A percentile compares a stretch with the other conserved stretches of the same genome.
phyloP scores from a whole-genome alignment of 30 jellyfish, hydroid and myxozoan species.

The Phacellophora camtschatica region DNA sequence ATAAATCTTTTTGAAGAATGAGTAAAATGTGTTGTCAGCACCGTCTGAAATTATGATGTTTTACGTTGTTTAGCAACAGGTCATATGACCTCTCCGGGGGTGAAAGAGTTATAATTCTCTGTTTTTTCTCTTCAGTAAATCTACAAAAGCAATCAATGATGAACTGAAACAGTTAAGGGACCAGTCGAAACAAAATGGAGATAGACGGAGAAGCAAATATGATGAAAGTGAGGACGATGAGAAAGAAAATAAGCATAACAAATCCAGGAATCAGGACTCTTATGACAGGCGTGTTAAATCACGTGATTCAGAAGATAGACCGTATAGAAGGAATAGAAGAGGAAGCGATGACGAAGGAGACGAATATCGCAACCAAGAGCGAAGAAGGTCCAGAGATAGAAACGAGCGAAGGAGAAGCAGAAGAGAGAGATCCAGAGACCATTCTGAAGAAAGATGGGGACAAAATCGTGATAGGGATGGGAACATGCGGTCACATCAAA shows the following conservation, averaged over 20 bases:
- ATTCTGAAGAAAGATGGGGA: neutral
- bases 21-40: no score
- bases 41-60: no score
- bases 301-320: neutral
- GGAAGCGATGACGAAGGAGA: constrained; percentile 1
- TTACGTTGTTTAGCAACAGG: no score
- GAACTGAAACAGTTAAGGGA: neutral
- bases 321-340: neutral
- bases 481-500: neutral
- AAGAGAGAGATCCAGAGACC: neutral
- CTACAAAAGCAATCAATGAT: neutral
- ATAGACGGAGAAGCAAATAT: neutral
- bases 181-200: neutral
- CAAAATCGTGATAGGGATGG: neutral
- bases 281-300: neutral
- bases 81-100: no score
- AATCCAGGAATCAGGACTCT: neutral
- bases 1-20: no score
- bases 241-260: neutral
- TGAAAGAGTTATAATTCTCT: no score
- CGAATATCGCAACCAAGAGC: neutral
- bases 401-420: neutral
- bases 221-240: neutral
- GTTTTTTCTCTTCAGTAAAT: neutral
- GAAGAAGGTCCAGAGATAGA: neutral